These are phyloP conservation scores for Drosophila carrolli DNA, from an alignment of 1,140 invertebrate genomes.

Conservation along the genomic window DNA sequence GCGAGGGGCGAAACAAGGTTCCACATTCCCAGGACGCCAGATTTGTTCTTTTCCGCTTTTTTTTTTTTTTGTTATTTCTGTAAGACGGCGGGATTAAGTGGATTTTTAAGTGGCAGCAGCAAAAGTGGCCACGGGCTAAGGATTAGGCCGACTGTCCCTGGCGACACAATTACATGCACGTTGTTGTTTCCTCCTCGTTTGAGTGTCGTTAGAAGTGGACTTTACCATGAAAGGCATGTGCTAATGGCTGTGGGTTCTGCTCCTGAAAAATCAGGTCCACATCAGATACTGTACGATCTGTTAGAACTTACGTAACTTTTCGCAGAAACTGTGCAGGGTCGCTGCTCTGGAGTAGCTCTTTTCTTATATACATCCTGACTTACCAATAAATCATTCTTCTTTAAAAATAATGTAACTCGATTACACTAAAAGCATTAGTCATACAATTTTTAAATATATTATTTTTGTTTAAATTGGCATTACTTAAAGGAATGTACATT, in stretches of 20 bases:
- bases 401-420: too few relatives aligned
- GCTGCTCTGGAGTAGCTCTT: too few relatives aligned
- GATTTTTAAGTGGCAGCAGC: slow-evolving; percentile 81
- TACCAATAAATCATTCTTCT: too few relatives aligned
- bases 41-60: slow-evolving; percentile 12
- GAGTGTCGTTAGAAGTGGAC: slow-evolving; percentile 51
- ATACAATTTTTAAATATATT: too few relatives aligned
- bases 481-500: too few relatives aligned
- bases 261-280: neutral
- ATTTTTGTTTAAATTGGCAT: too few relatives aligned
- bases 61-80: slow-evolving; percentile 42
- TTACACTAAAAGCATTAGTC: too few relatives aligned
- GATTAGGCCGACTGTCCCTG: slow-evolving; percentile 52
- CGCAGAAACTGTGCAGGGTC: too few relatives aligned
- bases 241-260: slow-evolving; percentile 56
- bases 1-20: slow-evolving; percentile 12
- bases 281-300: too few relatives aligned
- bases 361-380: too few relatives aligned
- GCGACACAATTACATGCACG: slow-evolving; percentile 79
- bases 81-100: slow-evolving; percentile 76
- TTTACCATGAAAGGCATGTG: slow-evolving; percentile 71
- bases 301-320: too few relatives aligned
- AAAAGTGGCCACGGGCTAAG: slow-evolving; percentile 76
- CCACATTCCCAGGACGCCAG: slow-evolving; percentile 5
- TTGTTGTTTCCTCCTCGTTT: slow-evolving; percentile 46